These are phyloP conservation scores for Philopotamus ludificatus DNA, from an alignment of 1,140 invertebrate species.

Conservation along the genomic window DNA sequence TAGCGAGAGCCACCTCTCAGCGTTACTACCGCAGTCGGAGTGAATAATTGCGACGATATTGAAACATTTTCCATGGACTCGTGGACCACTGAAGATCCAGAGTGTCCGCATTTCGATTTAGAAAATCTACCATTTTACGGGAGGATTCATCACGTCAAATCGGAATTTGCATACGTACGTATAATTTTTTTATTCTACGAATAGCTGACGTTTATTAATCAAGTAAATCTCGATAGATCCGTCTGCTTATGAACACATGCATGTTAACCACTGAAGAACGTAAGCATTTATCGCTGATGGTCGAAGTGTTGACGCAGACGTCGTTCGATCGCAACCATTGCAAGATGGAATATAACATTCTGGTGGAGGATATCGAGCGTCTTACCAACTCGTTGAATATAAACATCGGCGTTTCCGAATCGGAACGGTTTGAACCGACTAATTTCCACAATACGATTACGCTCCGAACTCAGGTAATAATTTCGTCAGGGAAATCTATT, in stretches of 20 bases:
- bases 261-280: constrained; percentile 60
- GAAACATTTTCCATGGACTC: constrained; percentile 61
- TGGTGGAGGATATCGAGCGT: constrained; percentile 72
- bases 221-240: too few species aligned
- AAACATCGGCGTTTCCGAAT: constrained; percentile 56
- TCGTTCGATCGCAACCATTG: constrained; percentile 59
- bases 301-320: constrained; percentile 70
- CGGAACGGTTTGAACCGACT: constrained; percentile 60
- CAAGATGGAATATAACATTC: constrained; percentile 67
- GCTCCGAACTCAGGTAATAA: constrained; percentile 57
- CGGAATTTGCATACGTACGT: not conserved
- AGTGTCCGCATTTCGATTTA: constrained; percentile 63
- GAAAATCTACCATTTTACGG: constrained; percentile 70
- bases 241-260: constrained; percentile 71
- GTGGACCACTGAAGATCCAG: constrained; percentile 55
- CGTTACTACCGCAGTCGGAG: constrained; percentile 66
- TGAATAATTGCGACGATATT: constrained; percentile 71
- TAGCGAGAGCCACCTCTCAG: constrained; percentile 64
- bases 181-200: not conserved
- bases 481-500: not conserved
- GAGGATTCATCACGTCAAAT: constrained; percentile 73
- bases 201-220: too few species aligned
- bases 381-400: constrained; percentile 69
- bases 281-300: constrained; percentile 70
- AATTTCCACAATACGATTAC: constrained; percentile 60